phyloP scores from a whole-genome alignment of 2,113 vertebrate genomes.

The Malurus melanocephalus region DNA sequence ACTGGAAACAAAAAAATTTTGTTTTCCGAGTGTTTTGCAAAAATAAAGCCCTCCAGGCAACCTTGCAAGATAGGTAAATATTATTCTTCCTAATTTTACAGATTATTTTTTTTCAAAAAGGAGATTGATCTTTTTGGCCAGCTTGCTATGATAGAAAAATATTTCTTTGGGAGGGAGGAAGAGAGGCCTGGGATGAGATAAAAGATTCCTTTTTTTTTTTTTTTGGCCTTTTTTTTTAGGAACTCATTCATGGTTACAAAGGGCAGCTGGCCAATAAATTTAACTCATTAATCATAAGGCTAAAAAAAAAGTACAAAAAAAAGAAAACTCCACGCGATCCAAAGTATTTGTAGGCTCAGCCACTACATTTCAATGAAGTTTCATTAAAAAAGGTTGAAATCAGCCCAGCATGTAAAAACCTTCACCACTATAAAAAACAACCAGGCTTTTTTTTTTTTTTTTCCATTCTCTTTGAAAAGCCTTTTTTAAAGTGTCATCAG shows the following conservation, averaged over 20 bases:
- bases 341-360: not conserved
- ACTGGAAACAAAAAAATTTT: not conserved
- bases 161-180: conserved; percentile 39
- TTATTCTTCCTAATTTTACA: conserved; percentile 48
- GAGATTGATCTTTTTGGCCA: conserved; percentile 22
- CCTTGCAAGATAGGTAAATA: conserved; percentile 7
- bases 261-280: conserved; percentile 48
- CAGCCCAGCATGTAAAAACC: not conserved
- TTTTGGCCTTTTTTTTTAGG: not conserved
- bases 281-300: conserved; percentile 39
- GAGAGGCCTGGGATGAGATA: conserved; percentile 22
- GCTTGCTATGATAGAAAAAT: conserved; percentile 12
- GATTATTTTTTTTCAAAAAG: conserved; percentile 21
- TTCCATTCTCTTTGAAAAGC: not conserved
- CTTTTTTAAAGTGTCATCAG: not conserved
- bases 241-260: conserved; percentile 48
- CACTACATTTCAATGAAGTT: conserved; percentile 12
- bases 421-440: not conserved
- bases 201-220: conserved; percentile 23
- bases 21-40: not conserved
- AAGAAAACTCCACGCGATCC: not conserved
- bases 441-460: not conserved
- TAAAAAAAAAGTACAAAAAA: not conserved
- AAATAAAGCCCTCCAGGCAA: conserved; percentile 33
- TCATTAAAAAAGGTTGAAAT: not conserved